A percentile compares a stretch with the other conserved stretches of the same genome.
These are phyloP conservation scores for Crotophaga sulcirostris DNA, from an alignment of 2,113 vertebrate species.

Conservation along the genomic window DNA sequence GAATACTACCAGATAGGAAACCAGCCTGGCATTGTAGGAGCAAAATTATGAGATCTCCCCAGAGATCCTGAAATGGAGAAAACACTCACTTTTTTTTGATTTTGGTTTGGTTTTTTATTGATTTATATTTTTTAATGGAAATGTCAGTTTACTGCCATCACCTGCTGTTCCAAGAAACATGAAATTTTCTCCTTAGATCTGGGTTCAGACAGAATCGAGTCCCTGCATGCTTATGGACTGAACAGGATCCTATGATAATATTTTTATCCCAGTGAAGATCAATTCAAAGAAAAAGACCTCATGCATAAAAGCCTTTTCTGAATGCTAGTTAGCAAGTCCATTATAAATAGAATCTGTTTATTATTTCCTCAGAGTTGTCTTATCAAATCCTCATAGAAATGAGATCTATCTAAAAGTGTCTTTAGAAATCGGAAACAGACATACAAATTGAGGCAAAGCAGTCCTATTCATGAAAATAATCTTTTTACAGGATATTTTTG, in stretches of 20 bases:
- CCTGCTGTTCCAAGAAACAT: not conserved
- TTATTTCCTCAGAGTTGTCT: conserved; percentile 47
- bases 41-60: not conserved
- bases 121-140: not conserved
- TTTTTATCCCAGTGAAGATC: not conserved
- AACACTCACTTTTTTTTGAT: not conserved
- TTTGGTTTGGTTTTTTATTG: too few species aligned
- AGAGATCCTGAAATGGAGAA: not conserved
- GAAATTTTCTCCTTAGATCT: not conserved
- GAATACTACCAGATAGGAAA: not conserved
- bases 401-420: conserved; percentile 47
- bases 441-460: conserved; percentile 51
- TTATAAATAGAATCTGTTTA: conserved; percentile 38
- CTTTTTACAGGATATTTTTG: conserved; percentile 49
- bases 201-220: not conserved
- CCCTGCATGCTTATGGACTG: not conserved
- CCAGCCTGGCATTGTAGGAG: not conserved
- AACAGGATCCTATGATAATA: not conserved
- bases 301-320: not conserved
- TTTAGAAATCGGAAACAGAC: conserved; percentile 51
- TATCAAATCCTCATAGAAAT: conserved; percentile 55
- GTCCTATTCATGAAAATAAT: conserved; percentile 62
- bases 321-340: conserved; percentile 9
- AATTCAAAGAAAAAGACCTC: not conserved
- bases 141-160: not conserved